Conservation (phyloP, 2,113 vertebrate species). For the Opisthocomus hoazin region DNA sequence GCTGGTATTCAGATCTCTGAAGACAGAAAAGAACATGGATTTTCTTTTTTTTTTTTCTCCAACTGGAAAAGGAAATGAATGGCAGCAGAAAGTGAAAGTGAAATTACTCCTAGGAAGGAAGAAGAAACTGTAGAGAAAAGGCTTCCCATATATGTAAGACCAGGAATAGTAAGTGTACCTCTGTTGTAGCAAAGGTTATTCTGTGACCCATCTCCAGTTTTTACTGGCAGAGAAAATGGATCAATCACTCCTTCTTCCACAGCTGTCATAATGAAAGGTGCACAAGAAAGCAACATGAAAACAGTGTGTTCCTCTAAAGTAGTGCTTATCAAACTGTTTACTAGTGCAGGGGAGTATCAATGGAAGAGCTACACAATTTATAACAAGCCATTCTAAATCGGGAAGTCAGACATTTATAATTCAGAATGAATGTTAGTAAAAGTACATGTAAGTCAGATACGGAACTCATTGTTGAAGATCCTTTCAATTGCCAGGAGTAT, state of each 20-base stretch:
- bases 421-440: not conserved
- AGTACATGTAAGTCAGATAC: not conserved
- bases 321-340: not conserved
- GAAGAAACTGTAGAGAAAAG: not conserved
- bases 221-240: not conserved
- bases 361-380: not conserved
- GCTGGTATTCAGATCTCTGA: not conserved
- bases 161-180: not conserved
- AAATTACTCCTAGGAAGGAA: not conserved
- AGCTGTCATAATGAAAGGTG: not conserved
- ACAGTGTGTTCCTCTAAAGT: not conserved
- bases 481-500: not conserved
- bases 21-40: not conserved
- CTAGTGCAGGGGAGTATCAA: not conserved
- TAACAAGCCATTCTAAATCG: not conserved
- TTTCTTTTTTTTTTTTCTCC: not conserved
- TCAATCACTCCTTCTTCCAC: not conserved
- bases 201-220: not conserved
- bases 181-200: not conserved
- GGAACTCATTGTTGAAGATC: accelerated
- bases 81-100: not conserved
- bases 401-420: not conserved
- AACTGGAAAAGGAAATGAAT: not conserved
- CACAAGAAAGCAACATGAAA: not conserved
- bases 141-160: not conserved